phyloP scores from a whole-genome alignment of 2,797 vertebrate genomes.

The Dromococcyx pavoninus region DNA sequence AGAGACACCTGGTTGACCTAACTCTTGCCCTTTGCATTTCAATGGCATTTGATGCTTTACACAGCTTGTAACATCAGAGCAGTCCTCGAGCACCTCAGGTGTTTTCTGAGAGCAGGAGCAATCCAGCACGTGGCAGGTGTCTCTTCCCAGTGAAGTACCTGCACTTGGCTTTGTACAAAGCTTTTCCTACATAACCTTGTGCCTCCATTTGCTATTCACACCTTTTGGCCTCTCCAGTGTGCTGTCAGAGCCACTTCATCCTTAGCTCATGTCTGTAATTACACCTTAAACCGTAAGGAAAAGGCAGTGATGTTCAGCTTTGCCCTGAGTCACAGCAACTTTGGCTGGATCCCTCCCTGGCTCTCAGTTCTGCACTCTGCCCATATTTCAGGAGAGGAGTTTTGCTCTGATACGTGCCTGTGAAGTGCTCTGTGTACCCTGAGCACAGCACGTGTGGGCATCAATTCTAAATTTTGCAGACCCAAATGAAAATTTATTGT shows the following conservation, averaged over 20 bases:
- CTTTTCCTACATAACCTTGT: not conserved
- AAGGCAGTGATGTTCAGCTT: accelerated
- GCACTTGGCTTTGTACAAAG: not conserved
- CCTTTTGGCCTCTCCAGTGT: accelerated
- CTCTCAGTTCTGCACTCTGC: accelerated
- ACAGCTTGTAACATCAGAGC: not conserved
- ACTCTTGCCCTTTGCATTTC: not conserved
- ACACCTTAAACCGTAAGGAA: not conserved
- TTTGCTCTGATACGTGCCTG: not conserved
- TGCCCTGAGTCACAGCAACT: not conserved
- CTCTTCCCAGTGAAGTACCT: not conserved
- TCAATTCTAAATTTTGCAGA: not conserved
- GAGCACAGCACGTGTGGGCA: accelerated
- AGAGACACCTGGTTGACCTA: not conserved
- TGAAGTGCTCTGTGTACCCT: not conserved
- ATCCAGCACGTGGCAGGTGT: accelerated
- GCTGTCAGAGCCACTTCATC: accelerated
- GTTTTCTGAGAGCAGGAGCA: not conserved
- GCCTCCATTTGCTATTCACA: not conserved
- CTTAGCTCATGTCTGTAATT: accelerated
- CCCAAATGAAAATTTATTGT: not conserved
- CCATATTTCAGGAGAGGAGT: not conserved
- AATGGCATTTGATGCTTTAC: not conserved
- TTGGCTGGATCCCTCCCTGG: not conserved
- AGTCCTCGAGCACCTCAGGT: not conserved